Evolutionary conservation across 2,888 invertebrate genomes (phyloP).

Genomic region (Tricholauxania praeusta): DNA sequence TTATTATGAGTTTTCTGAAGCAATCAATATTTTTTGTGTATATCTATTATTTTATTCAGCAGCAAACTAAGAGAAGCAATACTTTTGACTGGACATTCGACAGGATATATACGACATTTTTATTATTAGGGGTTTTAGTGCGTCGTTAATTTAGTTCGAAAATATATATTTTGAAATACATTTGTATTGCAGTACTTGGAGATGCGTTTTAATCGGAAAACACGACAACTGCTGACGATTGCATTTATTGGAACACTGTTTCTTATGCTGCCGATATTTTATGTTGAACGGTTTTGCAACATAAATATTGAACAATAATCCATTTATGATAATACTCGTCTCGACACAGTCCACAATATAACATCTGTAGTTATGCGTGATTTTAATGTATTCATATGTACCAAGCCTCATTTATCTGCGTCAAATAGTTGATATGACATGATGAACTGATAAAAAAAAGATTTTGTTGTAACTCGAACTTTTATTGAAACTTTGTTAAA

Average conservation of each 20-base stretch:
- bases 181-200: slow-evolving; percentile 59
- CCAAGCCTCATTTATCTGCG: too few species aligned
- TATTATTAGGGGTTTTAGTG: slow-evolving; percentile 42
- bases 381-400: too few species aligned
- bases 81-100: slow-evolving; percentile 28
- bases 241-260: slow-evolving; percentile 57
- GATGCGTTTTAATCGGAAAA: slow-evolving; percentile 59
- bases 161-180: not conserved
- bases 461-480: too few species aligned
- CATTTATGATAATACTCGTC: slow-evolving; percentile 44
- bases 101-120: slow-evolving; percentile 20
- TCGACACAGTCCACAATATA: slow-evolving; percentile 71
- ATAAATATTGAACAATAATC: too few species aligned
- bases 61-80: not conserved
- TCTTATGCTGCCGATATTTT: slow-evolving; percentile 62
- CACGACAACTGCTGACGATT: slow-evolving; percentile 58
- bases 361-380: slow-evolving; percentile 62
- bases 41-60: too few species aligned
- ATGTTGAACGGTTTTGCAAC: too few species aligned
- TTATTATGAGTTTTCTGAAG: too few species aligned
- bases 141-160: not conserved
- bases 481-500: too few species aligned
- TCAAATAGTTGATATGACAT: too few species aligned
- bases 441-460: too few species aligned
- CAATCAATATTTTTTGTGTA: too few species aligned